Base-by-base conservation (phyloP, 2,888 invertebrate genomes). In the Drosophila atripex region DNA sequence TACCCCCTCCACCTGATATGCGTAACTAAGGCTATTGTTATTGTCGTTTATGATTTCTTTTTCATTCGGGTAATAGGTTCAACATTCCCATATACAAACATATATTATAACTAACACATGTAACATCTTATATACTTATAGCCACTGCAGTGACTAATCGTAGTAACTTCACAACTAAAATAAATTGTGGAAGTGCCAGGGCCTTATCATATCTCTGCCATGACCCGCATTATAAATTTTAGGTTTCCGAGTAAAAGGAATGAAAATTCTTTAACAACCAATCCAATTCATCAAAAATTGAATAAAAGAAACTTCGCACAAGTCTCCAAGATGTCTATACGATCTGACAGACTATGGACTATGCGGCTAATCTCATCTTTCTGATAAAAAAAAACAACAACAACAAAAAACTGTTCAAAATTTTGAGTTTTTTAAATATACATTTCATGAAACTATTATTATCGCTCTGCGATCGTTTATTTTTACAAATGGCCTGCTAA, bases 1-100 rank as follows among this genome's bases (percentile, higher is more conserved):
- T n/a, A n/a, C n/a, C n/a, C n/a, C 25, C 25, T 3, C 9, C 28
- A 0, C 28, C 54, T 28, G 21, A 41, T 65, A 41, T 65, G 56
- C 18, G 39, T 69, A 65, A 55, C 47, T 69, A 45, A 18, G 32
- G 55, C 68, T 25, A 55, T 69, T 69, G 70, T 56, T 49, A 11
- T 16, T 12, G 7, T 21, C 30, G 5, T 4, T 14, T 46, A 16
- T 18, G 32, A 12, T 57, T 57, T 18, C 3, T 16, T 9, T 41
- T 4, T 9, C 18, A 18, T 39, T 39, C 8, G 39, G 35, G n/a
- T n/a, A n/a, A n/a, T n/a, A n/a, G n/a, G n/a, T n/a, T n/a, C n/a
- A n/a, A n/a, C n/a, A n/a, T n/a, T 35, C 35, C 35, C 35, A 7
- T 7, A 35, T n/a, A n/a, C n/a, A n/a, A n/a, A n/a, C n/a, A n/a